Base-by-base conservation (phyloP, 2,888 invertebrate genomes). In the Lottia gigantea region DNA sequence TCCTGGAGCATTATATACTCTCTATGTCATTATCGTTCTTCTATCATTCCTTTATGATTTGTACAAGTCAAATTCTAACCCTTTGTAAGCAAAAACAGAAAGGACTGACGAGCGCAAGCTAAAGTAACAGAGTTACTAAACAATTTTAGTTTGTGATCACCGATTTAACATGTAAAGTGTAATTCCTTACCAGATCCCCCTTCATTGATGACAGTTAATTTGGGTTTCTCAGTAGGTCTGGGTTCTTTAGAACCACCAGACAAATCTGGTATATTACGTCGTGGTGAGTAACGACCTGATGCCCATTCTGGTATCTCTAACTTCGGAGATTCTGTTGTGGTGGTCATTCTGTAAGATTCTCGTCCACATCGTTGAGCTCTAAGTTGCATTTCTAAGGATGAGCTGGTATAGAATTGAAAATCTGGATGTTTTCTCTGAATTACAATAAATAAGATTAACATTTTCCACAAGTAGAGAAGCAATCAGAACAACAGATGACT, bases 341-440 rank as follows among this genome's bases (percentile, higher is more conserved):
- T 63, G 8, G 68, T 71, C 2, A 45, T 19, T 26, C 62, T 46
- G 47, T 62, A 70, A 0, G 61, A 63, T 16, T 69, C 71, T 11
- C 76, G 71, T n/a, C 76, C 76, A 68, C 83, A 83, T 62, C 80
- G 79, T 67, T 80, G 78, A 25, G 72, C 70, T n/a, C 64, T 68
- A n/a, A 83, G 66, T 78, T 82, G 77, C 1, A 68, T 70, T 31
- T 70, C 46, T 8, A 78, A 49, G 1, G 74, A 68, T 45, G 71
- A 71, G 19, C 72, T 67, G 25, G 70, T 63, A 67, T 74, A 71
- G 74, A 75, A 78, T 62, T 74, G 70, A 62, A 78, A 78, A 16
- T 74, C 70, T 14, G 74, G 66, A 16, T 68, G 70, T 46, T 69
- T 75, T 67, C 71, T 66, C 78, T 78, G 55, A 45, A 23, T 45